Base-by-base conservation (phyloP, 2,888 invertebrate species). In the Ptilodon capucinus region DNA sequence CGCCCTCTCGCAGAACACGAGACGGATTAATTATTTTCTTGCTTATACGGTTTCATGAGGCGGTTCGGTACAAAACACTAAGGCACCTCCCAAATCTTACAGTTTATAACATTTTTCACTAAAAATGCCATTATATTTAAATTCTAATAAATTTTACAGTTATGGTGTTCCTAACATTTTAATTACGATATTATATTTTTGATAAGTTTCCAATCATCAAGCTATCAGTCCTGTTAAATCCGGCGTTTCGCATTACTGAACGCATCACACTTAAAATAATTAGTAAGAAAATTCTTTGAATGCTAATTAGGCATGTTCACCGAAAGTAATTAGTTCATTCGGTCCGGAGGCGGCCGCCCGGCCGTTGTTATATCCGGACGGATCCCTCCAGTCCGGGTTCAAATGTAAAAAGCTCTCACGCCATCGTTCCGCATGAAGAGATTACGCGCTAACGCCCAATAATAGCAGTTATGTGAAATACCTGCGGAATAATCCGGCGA, bases 361-460 rank as follows among this genome's bases (percentile, higher is more conserved):
- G 18, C 40, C 40, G 45, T 50, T 42, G 54, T 38, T 48, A 39
- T 39, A 52, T 36, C 48, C 44, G 46, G 41, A 18, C 42, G 34
- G 28, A 21, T 16, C 32, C 38, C 44, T 42, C n/a, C 35, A 30
- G 48, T 18, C 44, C 34, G 60, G 65, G 66, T 72, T 69, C 69
- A 64, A 67, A 62, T 60, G 60, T 66, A 64, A 69, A 69, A 58
- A 61, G 53, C 45, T 44, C 49, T 35, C 39, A 46, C 52, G 46
- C 46, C 32, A 42, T 45, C 47, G 53, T 43, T 46, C 42, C 41
- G 50, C 47, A 51, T 61, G 47, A 57, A 63, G 64, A 61, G 68
- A 67, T 74, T 72, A 68, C 64, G 52, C 54, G 56, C 60, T 61
- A 62, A 68, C 61, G 52, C 57, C 60, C 72, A 63, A 62, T 74